A percentile compares a stretch with the other conserved stretches of the same genome.
phyloP scores from a whole-genome alignment of 1,140 invertebrate species.

The Linepithema humile region DNA sequence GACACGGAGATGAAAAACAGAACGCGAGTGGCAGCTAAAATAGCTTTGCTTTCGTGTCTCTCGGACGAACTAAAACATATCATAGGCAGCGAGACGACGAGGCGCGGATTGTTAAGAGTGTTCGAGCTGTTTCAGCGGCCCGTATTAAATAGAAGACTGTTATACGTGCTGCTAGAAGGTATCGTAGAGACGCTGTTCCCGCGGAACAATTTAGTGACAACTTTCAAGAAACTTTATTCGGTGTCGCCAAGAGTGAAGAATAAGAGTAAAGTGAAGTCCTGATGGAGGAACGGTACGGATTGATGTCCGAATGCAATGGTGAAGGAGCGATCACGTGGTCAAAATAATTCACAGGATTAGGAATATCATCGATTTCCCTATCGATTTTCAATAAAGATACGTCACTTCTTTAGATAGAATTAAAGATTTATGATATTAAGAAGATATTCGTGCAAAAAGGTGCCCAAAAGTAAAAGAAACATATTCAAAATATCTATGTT shows the following conservation, averaged over 20 bases:
- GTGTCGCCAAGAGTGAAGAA: conserved; percentile 83
- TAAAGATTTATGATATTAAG: conserved; percentile 51
- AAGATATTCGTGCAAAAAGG: conserved; percentile 24
- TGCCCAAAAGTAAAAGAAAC: conserved; percentile 51
- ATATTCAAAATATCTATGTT: conserved; percentile 41
- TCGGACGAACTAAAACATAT: conserved; percentile 96
- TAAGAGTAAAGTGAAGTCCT: conserved; percentile 75
- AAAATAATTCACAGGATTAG: not conserved
- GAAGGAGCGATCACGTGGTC: not conserved
- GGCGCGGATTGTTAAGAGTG: conserved; percentile 93
- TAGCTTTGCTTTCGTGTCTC: conserved; percentile 90
- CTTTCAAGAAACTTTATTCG: conserved; percentile 89
- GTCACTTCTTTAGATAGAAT: conserved; percentile 24
- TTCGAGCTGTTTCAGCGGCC: conserved; percentile 95
- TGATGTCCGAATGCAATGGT: conserved; percentile 29
- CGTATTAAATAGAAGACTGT: conserved; percentile 92
- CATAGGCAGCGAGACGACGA: conserved; percentile 95
- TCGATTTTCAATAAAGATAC: conserved; percentile 1
- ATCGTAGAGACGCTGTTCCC: conserved; percentile 91
- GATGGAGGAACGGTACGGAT: conserved; percentile 58
- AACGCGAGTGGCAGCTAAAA: conserved; percentile 93
- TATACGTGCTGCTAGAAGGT: conserved; percentile 95
- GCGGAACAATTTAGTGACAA: conserved; percentile 87
- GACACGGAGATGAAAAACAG: conserved; percentile 90
- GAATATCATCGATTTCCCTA: not conserved